These are phyloP conservation scores for Aplysia californica DNA, from an alignment of 1,140 invertebrate genomes.

Conservation along the genomic window DNA sequence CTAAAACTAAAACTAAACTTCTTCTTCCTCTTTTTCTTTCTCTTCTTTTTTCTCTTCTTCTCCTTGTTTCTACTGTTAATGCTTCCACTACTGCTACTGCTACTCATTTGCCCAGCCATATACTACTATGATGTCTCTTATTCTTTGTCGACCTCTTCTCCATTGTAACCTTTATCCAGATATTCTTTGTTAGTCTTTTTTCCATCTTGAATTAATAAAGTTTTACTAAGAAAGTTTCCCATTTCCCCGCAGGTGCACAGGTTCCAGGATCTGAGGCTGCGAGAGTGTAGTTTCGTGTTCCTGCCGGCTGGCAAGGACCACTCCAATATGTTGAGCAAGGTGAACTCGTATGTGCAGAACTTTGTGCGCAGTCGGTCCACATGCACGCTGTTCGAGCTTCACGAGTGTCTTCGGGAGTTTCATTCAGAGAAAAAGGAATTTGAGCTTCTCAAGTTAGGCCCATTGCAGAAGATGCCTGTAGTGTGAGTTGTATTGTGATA, in stretches of 20 bases:
- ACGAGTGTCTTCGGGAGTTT: slow-evolving; percentile 48
- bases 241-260: background rate
- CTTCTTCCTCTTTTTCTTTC: background rate
- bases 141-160: too few relatives aligned
- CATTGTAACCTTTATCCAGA: too few relatives aligned
- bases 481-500: too few relatives aligned
- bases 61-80: background rate
- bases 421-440: slow-evolving; percentile 47
- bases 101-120: too few relatives aligned
- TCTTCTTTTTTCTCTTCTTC: background rate
- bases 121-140: too few relatives aligned
- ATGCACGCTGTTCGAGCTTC: slow-evolving; percentile 59
- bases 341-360: slow-evolving; percentile 59
- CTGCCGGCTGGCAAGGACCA: slow-evolving; percentile 46
- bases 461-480: slow-evolving; percentile 55
- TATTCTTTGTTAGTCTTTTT: background rate
- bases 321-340: slow-evolving; percentile 43
- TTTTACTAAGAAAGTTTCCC: background rate
- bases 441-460: slow-evolving; percentile 54
- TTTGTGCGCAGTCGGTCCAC: slow-evolving; percentile 54
- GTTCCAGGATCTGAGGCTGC: background rate
- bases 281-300: slow-evolving; percentile 33
- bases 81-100: too few relatives aligned
- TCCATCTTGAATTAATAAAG: background rate
- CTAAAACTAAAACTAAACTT: too few relatives aligned